These are phyloP conservation scores for Phthorimaea operculella DNA, from an alignment of 1,140 invertebrate genomes.

Conservation along the genomic window DNA sequence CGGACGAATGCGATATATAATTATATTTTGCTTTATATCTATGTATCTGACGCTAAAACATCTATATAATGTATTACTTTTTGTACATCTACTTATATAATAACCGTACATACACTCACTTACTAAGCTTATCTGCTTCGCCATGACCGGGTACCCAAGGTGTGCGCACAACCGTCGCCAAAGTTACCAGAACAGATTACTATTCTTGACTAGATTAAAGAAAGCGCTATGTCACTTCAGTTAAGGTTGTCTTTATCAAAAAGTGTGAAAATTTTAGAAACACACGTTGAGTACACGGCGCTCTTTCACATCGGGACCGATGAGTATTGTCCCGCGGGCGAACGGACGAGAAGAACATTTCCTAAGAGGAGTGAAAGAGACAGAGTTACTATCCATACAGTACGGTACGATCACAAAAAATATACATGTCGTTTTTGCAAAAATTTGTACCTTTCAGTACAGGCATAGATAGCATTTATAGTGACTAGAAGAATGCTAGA, in stretches of 20 bases:
- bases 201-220: slow-evolving; percentile 43
- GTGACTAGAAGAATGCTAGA: slow-evolving; percentile 42
- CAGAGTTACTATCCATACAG: slow-evolving; percentile 2
- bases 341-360: slow-evolving; percentile 28
- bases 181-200: no score
- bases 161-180: slow-evolving; percentile 32
- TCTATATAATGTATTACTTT: slow-evolving; percentile 68
- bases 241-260: slow-evolving; percentile 5
- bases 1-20: slow-evolving; percentile 68
- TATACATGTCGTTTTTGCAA: neutral
- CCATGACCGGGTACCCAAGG: slow-evolving; percentile 48
- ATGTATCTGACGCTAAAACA: slow-evolving; percentile 68
- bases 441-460: neutral
- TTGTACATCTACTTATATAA: slow-evolving; percentile 68
- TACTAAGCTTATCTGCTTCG: slow-evolving; percentile 60
- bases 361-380: slow-evolving; percentile 19
- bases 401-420: neutral
- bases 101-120: slow-evolving; percentile 65
- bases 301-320: slow-evolving; percentile 40
- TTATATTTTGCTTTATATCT: slow-evolving; percentile 67
- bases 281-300: slow-evolving; percentile 53
- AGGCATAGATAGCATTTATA: slow-evolving; percentile 3
- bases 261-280: slow-evolving; percentile 22
- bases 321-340: slow-evolving; percentile 61
- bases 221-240: slow-evolving; percentile 15